Evolutionary conservation across 1,140 invertebrate species (phyloP).

Genomic region (Rhagoletis zephyria): DNA sequence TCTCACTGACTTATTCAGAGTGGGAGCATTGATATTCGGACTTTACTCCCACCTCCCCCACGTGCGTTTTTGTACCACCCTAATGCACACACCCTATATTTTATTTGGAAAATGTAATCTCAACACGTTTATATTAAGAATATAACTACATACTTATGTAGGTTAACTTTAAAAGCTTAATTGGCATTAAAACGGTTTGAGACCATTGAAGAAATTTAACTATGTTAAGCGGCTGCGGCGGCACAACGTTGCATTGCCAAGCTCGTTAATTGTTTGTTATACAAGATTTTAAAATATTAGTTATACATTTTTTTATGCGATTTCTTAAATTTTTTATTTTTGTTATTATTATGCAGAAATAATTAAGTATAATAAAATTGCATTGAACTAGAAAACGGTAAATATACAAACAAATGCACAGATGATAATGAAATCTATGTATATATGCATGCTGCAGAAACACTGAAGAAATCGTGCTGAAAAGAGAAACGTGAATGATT

Average conservation of each 20-base stretch:
- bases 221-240: not conserved
- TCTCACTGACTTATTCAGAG: too few species aligned
- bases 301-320: not conserved
- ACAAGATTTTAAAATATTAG: not conserved
- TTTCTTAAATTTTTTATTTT: not conserved
- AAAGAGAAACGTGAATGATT: slow-evolving; percentile 44
- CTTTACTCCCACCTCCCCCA: too few species aligned
- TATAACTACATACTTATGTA: too few species aligned
- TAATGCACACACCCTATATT: too few species aligned
- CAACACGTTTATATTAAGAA: too few species aligned
- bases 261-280: not conserved
- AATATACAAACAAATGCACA: not conserved
- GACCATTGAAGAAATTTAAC: too few species aligned
- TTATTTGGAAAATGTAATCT: too few species aligned
- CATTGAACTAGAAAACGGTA: slow-evolving; percentile 43
- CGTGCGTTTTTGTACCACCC: too few species aligned
- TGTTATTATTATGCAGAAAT: slow-evolving; percentile 28
- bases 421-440: not conserved
- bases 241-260: not conserved
- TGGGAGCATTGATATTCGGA: too few species aligned
- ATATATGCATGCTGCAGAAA: not conserved
- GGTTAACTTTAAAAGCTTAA: too few species aligned
- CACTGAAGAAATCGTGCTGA: slow-evolving; percentile 8
- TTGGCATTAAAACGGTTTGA: too few species aligned
- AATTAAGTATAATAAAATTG: slow-evolving; percentile 32